phyloP scores from a whole-genome alignment of 1,140 invertebrate species.

The Agrypnia vestita region DNA sequence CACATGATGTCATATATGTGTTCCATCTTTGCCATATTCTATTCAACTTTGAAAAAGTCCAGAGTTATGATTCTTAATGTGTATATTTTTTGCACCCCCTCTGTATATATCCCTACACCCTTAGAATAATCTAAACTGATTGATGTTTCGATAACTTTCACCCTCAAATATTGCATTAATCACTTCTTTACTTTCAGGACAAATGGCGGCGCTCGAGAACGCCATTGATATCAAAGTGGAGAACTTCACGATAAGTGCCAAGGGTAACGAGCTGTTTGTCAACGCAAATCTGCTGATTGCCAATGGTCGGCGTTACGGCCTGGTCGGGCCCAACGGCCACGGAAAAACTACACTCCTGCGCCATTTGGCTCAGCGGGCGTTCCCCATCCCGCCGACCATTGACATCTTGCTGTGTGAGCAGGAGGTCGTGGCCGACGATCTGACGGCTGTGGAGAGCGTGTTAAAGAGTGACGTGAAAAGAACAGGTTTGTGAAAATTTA shows the following conservation, averaged over 20 bases:
- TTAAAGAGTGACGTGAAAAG: conserved; percentile 94
- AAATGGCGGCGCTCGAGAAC: conserved; percentile 90
- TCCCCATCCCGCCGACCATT: conserved; percentile 96
- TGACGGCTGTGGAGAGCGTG: conserved; percentile 93
- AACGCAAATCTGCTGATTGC: conserved; percentile 97
- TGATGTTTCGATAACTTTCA: too few relatives aligned
- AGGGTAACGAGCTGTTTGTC: conserved; percentile 97
- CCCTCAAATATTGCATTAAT: too few relatives aligned
- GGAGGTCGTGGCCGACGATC: conserved; percentile 95
- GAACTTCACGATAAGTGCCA: conserved; percentile 98
- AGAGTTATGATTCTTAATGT: too few relatives aligned
- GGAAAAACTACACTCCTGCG: conserved; percentile 98
- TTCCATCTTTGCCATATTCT: too few relatives aligned
- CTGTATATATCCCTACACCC: too few relatives aligned
- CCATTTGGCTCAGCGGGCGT: conserved; percentile 90
- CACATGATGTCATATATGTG: too few relatives aligned
- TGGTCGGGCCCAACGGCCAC: conserved; percentile 99
- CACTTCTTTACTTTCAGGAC: conserved; percentile 68
- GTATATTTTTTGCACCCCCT: too few relatives aligned
- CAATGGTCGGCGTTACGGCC: conserved; percentile 94
- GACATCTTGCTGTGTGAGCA: conserved; percentile 99
- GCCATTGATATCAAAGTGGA: conserved; percentile 99
- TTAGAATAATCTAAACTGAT: too few relatives aligned
- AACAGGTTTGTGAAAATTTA: conserved; percentile 68
- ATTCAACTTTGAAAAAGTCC: too few relatives aligned